Evolutionary conservation across 1,140 invertebrate genomes (phyloP).

Genomic region (Galleria mellonella): DNA sequence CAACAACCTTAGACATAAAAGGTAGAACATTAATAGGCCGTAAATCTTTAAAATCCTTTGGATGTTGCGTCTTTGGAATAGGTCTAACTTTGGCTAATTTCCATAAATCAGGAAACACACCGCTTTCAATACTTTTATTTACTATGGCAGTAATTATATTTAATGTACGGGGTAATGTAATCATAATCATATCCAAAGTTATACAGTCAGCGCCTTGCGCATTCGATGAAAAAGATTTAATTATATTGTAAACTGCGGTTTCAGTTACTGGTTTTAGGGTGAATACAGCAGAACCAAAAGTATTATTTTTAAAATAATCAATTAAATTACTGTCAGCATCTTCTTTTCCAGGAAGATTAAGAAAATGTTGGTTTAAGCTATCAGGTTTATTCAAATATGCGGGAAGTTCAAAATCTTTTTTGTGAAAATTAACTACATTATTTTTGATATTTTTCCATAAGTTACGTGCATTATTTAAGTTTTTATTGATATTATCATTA

Average conservation of each 20-base stretch:
- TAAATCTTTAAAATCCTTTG: conserved; percentile 2
- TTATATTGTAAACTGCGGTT: not conserved
- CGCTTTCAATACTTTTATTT: conserved; percentile 3
- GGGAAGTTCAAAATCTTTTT: not conserved
- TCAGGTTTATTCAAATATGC: conserved; percentile 2
- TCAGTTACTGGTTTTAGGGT: conserved; percentile 2
- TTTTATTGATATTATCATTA: conserved; percentile 5
- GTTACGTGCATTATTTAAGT: not conserved
- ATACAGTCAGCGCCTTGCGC: conserved; percentile 5
- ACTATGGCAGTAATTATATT: conserved; percentile 3
- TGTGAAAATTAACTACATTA: not conserved
- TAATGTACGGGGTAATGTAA: conserved; percentile 5
- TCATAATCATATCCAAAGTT: conserved; percentile 5
- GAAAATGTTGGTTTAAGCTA: conserved; percentile 5
- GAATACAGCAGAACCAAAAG: not conserved
- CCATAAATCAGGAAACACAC: conserved; percentile 3
- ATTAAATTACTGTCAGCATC: not conserved
- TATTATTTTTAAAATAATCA: not conserved
- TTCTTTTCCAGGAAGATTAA: not conserved
- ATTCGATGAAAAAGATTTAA: conserved; percentile 3
- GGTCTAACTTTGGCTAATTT: conserved; percentile 6
- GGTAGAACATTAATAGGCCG: conserved; percentile 5
- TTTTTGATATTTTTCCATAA: conserved; percentile 11
- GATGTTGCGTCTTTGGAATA: conserved; percentile 3
- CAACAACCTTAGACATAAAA: conserved; percentile 9